These are phyloP conservation scores for Anthophora plumipes DNA, from an alignment of 2,888 invertebrate species.

Conservation along the genomic window DNA sequence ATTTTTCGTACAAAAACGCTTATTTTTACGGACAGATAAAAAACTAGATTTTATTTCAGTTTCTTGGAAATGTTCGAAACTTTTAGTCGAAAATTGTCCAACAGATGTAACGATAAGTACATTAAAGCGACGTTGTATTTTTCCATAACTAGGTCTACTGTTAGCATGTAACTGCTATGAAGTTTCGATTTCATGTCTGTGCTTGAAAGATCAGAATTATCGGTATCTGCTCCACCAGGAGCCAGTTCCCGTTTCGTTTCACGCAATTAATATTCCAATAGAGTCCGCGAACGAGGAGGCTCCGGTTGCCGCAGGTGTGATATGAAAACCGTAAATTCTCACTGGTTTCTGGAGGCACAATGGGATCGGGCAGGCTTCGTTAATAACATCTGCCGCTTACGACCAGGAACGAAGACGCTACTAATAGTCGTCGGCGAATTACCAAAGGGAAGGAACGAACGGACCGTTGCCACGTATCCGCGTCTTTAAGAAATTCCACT, in stretches of 20 bases:
- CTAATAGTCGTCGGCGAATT: slow-evolving; percentile 21
- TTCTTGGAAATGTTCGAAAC: too few relatives aligned
- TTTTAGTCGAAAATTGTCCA: too few relatives aligned
- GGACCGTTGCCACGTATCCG: background rate
- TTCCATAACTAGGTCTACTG: too few relatives aligned
- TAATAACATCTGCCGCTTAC: slow-evolving; percentile 60
- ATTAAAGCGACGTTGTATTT: too few relatives aligned
- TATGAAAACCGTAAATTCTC: slow-evolving; percentile 59
- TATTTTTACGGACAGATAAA: too few relatives aligned
- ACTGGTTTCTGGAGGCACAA: slow-evolving; percentile 33
- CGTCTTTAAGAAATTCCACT: slow-evolving; percentile 25
- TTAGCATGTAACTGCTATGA: too few relatives aligned
- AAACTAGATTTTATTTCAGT: too few relatives aligned
- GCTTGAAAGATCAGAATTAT: slow-evolving; percentile 7
- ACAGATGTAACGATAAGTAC: too few relatives aligned
- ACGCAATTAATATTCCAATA: slow-evolving; percentile 53
- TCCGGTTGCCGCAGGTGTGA: slow-evolving; percentile 55
- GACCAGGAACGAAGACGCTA: slow-evolving; percentile 19
- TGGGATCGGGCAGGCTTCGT: slow-evolving; percentile 51
- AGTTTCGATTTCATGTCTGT: too few relatives aligned
- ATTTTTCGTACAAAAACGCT: too few relatives aligned
- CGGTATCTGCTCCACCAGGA: slow-evolving; percentile 2
- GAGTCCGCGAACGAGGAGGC: slow-evolving; percentile 30
- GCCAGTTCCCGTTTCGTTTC: slow-evolving; percentile 7
- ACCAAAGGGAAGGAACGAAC: slow-evolving; percentile 12